Evolutionary conservation across 2,888 invertebrate genomes (phyloP).

Genomic region (Drosophila kuntzei): DNA sequence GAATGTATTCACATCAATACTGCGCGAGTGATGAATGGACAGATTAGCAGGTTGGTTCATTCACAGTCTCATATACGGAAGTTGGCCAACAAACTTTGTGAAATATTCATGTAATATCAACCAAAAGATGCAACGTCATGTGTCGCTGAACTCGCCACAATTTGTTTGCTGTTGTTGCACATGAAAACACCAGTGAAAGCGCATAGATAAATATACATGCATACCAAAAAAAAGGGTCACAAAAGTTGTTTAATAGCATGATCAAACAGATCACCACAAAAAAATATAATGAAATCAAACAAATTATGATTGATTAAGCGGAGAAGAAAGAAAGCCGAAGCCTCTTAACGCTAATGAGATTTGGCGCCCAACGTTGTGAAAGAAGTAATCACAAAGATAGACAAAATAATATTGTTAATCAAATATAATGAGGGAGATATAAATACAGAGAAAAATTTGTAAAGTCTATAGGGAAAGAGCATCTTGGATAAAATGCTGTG

Average conservation of each 20-base stretch:
- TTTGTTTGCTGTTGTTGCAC: constrained; percentile 9
- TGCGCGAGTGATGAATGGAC: constrained; percentile 35
- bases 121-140: constrained; percentile 41
- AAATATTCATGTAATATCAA: constrained; percentile 41
- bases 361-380: constrained; percentile 15
- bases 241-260: constrained; percentile 23
- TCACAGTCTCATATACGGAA: constrained; percentile 26
- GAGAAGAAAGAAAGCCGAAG: constrained; percentile 10
- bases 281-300: constrained; percentile 6
- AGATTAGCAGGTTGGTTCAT: constrained; percentile 38
- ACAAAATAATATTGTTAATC: not conserved
- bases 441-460: no score
- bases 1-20: constrained; percentile 34
- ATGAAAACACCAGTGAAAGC: constrained; percentile 31
- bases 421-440: no score
- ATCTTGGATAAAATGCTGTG: no score
- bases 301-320: constrained; percentile 19
- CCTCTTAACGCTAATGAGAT: constrained; percentile 15
- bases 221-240: not conserved
- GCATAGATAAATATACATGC: constrained; percentile 10
- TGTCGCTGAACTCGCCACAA: constrained; percentile 37
- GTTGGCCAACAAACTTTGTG: constrained; percentile 47
- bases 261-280: constrained; percentile 14
- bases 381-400: not conserved
- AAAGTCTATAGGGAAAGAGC: no score